These are phyloP conservation scores for Cynopterus brachyotis DNA, from an alignment of 2,113 vertebrate species.

Conservation along the genomic window DNA sequence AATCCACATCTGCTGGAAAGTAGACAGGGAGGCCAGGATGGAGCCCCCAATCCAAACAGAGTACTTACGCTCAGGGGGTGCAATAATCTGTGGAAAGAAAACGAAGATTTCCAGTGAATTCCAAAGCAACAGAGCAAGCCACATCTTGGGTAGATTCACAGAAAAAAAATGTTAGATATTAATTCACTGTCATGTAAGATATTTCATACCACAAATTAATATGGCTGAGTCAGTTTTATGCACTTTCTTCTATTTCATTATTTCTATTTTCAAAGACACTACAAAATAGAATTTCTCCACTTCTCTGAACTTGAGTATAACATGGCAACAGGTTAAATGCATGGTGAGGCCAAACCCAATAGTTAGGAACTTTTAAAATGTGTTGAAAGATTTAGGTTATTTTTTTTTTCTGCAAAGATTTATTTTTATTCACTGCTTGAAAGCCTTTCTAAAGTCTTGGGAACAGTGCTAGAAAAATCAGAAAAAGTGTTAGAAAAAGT, in stretches of 20 bases:
- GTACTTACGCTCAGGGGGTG: conserved; percentile 91
- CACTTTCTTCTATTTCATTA: neutral
- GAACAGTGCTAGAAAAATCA: neutral
- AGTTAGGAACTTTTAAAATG: neutral
- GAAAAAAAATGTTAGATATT: neutral
- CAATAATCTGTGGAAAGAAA: conserved; percentile 88
- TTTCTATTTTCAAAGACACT: neutral
- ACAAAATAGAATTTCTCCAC: neutral
- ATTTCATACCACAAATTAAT: neutral
- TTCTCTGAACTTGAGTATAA: neutral
- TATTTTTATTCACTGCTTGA: conserved; percentile 32
- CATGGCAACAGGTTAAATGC: neutral
- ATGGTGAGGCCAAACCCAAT: neutral
- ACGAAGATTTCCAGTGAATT: neutral
- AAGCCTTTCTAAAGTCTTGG: conserved; percentile 21
- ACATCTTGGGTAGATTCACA: neutral
- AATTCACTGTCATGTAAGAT: neutral
- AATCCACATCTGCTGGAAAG: conserved; percentile 98
- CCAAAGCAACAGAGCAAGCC: neutral
- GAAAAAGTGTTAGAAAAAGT: neutral
- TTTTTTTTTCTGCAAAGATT: neutral
- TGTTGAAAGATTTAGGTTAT: neutral
- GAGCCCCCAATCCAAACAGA: conserved; percentile 91
- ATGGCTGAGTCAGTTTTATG: neutral
- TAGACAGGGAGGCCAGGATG: conserved; percentile 90